Conservation (phyloP, 2,888 invertebrate species). For the Cybosia mesomella region DNA sequence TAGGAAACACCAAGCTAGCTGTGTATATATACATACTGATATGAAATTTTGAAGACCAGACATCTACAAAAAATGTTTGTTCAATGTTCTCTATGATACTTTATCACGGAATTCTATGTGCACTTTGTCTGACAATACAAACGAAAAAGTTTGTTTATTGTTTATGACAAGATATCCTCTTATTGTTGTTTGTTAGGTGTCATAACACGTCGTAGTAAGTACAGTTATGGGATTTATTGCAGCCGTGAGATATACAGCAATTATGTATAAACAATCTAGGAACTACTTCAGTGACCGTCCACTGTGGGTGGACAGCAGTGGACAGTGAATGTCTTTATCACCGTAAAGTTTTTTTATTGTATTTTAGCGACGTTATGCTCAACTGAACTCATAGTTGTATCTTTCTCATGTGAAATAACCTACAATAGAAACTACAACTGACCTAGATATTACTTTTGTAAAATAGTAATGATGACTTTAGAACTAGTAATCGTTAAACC, state of each 20-base stretch:
- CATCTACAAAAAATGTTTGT: neutral
- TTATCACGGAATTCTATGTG: constrained; percentile 6
- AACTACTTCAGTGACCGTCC: constrained; percentile 44
- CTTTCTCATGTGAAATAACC: neutral
- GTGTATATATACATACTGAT: too few relatives aligned
- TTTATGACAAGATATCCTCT: constrained; percentile 21
- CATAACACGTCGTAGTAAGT: constrained; percentile 58
- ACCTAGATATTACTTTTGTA: neutral
- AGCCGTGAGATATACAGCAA: constrained; percentile 55
- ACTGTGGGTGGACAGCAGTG: constrained; percentile 50
- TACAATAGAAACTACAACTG: neutral
- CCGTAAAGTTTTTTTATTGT: neutral
- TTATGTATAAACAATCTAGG: constrained; percentile 48
- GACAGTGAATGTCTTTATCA: constrained; percentile 2
- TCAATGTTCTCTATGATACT: constrained; percentile 5
- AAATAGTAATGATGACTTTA: neutral
- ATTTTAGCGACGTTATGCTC: neutral
- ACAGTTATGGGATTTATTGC: constrained; percentile 55
- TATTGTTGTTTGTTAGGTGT: constrained; percentile 49
- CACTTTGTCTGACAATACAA: constrained; percentile 22
- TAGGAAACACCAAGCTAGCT: too few relatives aligned
- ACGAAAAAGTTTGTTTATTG: constrained; percentile 12
- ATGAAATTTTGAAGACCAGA: neutral
- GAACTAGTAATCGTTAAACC: neutral
- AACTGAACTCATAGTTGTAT: neutral